A percentile compares a stretch with the other conserved stretches of the same genome.
Evolutionary conservation across 2,888 invertebrate species (phyloP).

Genomic region (Yponomeuta cagnagella): DNA sequence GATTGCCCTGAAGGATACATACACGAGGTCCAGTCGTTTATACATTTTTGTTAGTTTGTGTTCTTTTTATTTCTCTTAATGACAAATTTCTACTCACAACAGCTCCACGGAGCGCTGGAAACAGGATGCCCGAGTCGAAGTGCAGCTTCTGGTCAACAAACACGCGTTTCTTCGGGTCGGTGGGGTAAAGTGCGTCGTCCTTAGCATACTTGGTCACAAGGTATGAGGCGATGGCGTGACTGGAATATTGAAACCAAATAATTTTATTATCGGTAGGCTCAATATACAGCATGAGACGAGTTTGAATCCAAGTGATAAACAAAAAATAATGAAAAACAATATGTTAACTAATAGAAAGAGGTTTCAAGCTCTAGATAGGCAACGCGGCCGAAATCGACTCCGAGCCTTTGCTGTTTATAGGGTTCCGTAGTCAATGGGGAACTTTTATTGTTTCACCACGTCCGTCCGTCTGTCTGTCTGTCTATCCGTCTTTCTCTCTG

Average conservation of each 20-base stretch:
- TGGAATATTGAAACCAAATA: constrained; percentile 47
- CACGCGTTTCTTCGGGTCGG: constrained; percentile 62
- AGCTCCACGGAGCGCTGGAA: constrained; percentile 52
- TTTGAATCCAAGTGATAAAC: no score
- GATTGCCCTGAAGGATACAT: background rate
- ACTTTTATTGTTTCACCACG: no score
- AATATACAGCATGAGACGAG: no score
- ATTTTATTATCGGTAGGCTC: background rate
- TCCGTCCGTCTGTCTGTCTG: no score
- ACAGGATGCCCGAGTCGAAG: constrained; percentile 71
- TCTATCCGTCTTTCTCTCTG: no score
- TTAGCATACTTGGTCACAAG: constrained; percentile 75
- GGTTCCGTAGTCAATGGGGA: no score
- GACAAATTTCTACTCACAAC: constrained; percentile 38
- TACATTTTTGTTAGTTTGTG: background rate
- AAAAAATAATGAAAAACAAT: no score
- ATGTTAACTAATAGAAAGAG: no score
- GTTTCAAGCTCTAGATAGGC: no score
- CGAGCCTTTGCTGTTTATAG: no score
- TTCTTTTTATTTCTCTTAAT: background rate
- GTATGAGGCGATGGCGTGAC: constrained; percentile 78
- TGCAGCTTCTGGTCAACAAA: constrained; percentile 70
- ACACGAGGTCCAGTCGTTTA: background rate
- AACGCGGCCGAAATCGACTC: no score
- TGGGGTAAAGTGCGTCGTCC: constrained; percentile 72